Evolutionary conservation across 1,140 invertebrate species (phyloP), one percentile per base, ranked within the genome.

Genomic region (Agraylea sexmaculata): DNA sequence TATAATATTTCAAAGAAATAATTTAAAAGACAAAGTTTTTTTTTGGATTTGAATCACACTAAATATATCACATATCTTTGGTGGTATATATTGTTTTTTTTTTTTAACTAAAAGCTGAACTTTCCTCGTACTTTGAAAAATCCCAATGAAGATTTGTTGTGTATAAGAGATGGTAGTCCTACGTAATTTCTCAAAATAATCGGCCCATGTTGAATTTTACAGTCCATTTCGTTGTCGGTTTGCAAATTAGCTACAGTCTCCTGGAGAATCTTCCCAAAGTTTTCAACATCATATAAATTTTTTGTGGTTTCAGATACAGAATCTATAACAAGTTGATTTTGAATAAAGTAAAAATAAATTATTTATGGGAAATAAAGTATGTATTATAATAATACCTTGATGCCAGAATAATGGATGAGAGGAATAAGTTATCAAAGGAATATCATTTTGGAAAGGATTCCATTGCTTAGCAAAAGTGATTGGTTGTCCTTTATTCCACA

Each of bases 101-200:
- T 27, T 8, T n/a, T 27, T 27, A 27, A 27, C 75, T 74, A 89
- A 58, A 88, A 90, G 56, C 84, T 87, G 51, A 88, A 74, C 62
- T 83, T 84, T 34, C 84, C 84, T 45, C 85, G 70, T 28, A 87
- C 78, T 64, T 86, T 86, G 58, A 85, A 87, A 60, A 86, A 90
- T 10, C 87, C 87, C 51, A 89, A 64, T 34, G 75, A 71, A 47
- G 81, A 83, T 50, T 81, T 78, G 60, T 90, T 90, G 55, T 85
- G 84, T n/a, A 90, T 68, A 11, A 87, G 55, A 2, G 85, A 83
- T 4, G 76, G 71, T 13, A 88, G 47, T 8, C 83, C 83, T 1
- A 84, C 64, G 51, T 89, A 89, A 57, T 79, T 86, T 53, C 87
- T 77, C 40, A 89, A 73, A 5, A 86, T 55, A 25, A 90, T 82